A percentile compares a stretch with the other conserved stretches of the same genome.
phyloP scores from a whole-genome alignment of 2,888 invertebrate species.

The Rhingia campestris region DNA sequence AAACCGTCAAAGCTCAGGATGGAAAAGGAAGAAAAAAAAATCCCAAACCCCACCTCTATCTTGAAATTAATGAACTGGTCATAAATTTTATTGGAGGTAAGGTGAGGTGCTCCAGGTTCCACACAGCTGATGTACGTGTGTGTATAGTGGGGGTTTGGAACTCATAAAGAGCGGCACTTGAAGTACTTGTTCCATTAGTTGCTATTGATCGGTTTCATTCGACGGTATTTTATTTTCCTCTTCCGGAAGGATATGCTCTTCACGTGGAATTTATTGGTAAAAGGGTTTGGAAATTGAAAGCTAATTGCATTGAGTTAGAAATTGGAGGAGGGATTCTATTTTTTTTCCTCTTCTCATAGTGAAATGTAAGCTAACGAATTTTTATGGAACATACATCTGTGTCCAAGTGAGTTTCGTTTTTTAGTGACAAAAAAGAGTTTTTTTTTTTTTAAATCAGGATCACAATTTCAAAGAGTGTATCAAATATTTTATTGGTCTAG shows the following conservation, averaged over 20 bases:
- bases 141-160: conserved; percentile 6
- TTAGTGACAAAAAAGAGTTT: too few relatives aligned
- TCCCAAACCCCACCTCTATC: conserved; percentile 55
- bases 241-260: conserved; percentile 38
- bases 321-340: too few relatives aligned
- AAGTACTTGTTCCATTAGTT: conserved; percentile 65
- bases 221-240: conserved; percentile 13
- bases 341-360: too few relatives aligned
- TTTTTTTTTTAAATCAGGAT: too few relatives aligned
- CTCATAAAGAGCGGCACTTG: conserved; percentile 55
- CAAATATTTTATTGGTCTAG: too few relatives aligned
- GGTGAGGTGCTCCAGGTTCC: neutral
- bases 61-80: conserved; percentile 71
- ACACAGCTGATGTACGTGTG: conserved; percentile 6
- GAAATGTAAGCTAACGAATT: too few relatives aligned
- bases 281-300: conserved; percentile 36
- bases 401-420: too few relatives aligned
- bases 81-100: conserved; percentile 62
- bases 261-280: conserved; percentile 47
- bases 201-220: conserved; percentile 53
- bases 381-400: too few relatives aligned
- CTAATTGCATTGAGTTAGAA: conserved; percentile 38
- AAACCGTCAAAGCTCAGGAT: conserved; percentile 35
- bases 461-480: too few relatives aligned
- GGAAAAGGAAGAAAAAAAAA: conserved; percentile 31